A percentile compares a stretch with the other conserved stretches of the same genome.
These are phyloP conservation scores for Crotalus helleri DNA, from an alignment of 2,113 vertebrate species.

Conservation along the genomic window DNA sequence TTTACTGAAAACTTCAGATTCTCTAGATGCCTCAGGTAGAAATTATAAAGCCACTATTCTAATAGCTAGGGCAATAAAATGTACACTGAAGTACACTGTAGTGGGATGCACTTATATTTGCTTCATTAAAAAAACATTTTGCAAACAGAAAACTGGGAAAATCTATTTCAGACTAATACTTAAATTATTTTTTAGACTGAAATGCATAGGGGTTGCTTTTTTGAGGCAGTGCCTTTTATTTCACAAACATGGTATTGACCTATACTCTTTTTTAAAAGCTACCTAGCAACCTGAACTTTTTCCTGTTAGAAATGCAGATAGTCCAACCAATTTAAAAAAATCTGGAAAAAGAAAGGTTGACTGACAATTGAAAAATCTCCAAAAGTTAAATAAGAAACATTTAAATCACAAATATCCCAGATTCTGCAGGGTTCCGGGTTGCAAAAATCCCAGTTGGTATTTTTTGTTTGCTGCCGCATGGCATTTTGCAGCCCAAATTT, in stretches of 20 bases:
- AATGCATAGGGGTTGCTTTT: slow-evolving; percentile 24
- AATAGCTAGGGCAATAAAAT: slow-evolving; percentile 40
- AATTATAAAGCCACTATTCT: slow-evolving; percentile 44
- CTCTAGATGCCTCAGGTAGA: not conserved
- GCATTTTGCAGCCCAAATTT: not conserved
- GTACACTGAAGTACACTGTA: slow-evolving; percentile 15
- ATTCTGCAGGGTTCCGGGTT: not conserved
- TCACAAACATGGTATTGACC: slow-evolving; percentile 9
- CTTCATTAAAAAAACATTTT: slow-evolving; percentile 22
- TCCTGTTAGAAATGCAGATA: slow-evolving; percentile 20
- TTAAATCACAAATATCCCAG: not conserved
- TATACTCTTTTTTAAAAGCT: slow-evolving; percentile 6
- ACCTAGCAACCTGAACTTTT: slow-evolving; percentile 13
- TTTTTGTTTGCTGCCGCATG: not conserved
- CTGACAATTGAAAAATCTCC: slow-evolving; percentile 4
- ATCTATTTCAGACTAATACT: not conserved
- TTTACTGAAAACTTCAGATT: not conserved
- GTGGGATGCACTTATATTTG: slow-evolving; percentile 26
- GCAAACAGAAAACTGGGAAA: slow-evolving; percentile 10
- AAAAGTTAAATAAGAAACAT: not conserved
- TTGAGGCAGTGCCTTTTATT: slow-evolving; percentile 21
- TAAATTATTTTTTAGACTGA: slow-evolving; percentile 1
- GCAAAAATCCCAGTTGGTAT: not conserved
- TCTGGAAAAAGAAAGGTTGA: slow-evolving; percentile 25
- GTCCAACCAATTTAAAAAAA: not conserved